These are phyloP conservation scores for Sylvilagus bachmani DNA, from an alignment of 2,113 vertebrate species.

Conservation along the genomic window DNA sequence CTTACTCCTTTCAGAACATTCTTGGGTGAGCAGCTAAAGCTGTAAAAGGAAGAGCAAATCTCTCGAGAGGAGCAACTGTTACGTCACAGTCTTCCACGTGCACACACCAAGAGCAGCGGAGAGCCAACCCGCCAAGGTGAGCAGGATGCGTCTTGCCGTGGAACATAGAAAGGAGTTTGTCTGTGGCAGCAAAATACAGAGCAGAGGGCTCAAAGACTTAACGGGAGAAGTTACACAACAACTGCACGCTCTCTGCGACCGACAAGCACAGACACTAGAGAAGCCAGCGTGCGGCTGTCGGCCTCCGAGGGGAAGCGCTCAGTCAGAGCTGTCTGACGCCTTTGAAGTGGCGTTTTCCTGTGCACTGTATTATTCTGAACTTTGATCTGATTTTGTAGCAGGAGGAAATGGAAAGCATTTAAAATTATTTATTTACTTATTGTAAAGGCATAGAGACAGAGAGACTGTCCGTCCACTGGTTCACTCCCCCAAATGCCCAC, in stretches of 20 bases:
- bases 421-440: too few relatives aligned
- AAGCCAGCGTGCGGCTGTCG: neutral
- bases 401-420: neutral
- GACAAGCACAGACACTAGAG: neutral
- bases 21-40: neutral
- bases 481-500: too few relatives aligned
- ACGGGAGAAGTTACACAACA: neutral
- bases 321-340: neutral
- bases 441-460: too few relatives aligned
- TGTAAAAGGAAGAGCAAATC: constrained; percentile 5
- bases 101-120: neutral
- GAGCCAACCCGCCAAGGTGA: neutral
- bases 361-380: constrained; percentile 22
- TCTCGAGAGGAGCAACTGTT: neutral
- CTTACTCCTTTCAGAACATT: constrained; percentile 1
- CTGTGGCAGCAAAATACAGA: neutral
- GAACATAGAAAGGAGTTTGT: constrained; percentile 20
- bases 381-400: constrained; percentile 43
- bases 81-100: neutral
- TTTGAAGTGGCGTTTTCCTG: neutral
- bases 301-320: neutral
- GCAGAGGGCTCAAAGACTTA: neutral
- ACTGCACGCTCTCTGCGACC: neutral
- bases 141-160: neutral
- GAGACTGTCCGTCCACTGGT: too few relatives aligned